phyloP scores from a whole-genome alignment of 2,113 vertebrate species.

The Clarias gariepinus region DNA sequence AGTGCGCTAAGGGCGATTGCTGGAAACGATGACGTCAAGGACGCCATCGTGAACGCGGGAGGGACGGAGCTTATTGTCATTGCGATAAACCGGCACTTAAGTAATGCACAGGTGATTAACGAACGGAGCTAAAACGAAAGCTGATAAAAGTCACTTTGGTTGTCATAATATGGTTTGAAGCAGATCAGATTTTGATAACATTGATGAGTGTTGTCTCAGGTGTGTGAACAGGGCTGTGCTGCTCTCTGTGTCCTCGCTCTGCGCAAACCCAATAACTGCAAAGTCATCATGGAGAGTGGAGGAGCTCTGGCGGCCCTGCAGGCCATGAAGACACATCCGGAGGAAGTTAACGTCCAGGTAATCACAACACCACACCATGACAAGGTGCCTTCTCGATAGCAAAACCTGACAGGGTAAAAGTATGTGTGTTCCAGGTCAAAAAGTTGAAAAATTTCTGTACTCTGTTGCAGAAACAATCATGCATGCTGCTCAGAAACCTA shows the following conservation, averaged over 20 bases:
- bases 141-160: not conserved
- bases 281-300: constrained; percentile 85
- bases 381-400: not conserved
- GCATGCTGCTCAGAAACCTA: constrained; percentile 92
- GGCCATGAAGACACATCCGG: constrained; percentile 86
- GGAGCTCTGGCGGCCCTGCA: constrained; percentile 83
- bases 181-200: not conserved
- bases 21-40: constrained; percentile 93
- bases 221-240: constrained; percentile 91
- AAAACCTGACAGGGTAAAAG: too few relatives aligned
- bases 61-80: constrained; percentile 84
- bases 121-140: not conserved
- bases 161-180: not conserved
- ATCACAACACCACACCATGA: not conserved
- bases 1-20: constrained; percentile 83
- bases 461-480: constrained; percentile 84
- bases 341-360: constrained; percentile 84
- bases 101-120: constrained; percentile 75
- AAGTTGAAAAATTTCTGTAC: not conserved
- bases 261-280: constrained; percentile 90
- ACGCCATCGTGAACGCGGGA: constrained; percentile 80
- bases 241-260: constrained; percentile 85
- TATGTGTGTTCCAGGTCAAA: not conserved
- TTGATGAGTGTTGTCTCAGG: constrained; percentile 65
- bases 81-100: constrained; percentile 83